phyloP scores from a whole-genome alignment of 2,113 vertebrate species.

The Gobiocypris rarus region DNA sequence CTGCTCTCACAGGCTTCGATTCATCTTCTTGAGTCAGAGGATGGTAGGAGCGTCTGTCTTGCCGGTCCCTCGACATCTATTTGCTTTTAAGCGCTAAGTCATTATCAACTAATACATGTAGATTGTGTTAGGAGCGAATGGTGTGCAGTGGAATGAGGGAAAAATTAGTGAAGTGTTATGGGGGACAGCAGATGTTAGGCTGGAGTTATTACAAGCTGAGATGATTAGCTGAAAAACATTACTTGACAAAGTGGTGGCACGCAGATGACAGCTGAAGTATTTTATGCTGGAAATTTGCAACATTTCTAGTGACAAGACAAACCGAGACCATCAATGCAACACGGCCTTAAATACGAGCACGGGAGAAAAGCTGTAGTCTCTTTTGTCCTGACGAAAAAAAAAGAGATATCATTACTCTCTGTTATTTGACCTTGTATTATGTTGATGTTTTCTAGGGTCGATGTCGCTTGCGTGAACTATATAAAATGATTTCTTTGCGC shows the following conservation, averaged over 20 bases:
- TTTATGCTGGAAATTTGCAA: conserved; percentile 37
- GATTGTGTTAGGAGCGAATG: conserved; percentile 94
- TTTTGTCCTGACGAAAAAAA: conserved; percentile 9
- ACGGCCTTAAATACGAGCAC: conserved; percentile 64
- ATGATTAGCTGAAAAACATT: conserved; percentile 85
- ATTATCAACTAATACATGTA: conserved; percentile 97
- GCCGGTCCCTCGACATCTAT: conserved; percentile 93
- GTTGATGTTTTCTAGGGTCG: conserved; percentile 7
- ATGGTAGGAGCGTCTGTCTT: conserved; percentile 81
- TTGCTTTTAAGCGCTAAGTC: conserved; percentile 98
- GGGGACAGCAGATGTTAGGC: conserved; percentile 95
- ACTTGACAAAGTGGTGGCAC: conserved; percentile 75
- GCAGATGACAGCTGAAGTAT: conserved; percentile 59
- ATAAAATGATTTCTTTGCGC: neutral
- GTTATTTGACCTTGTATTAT: conserved; percentile 9
- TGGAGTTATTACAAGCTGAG: conserved; percentile 94
- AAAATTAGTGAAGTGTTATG: conserved; percentile 95
- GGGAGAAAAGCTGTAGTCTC: neutral
- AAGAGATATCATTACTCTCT: neutral
- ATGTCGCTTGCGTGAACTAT: conserved; percentile 9
- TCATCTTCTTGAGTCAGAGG: conserved; percentile 92
- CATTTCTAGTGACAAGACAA: conserved; percentile 49
- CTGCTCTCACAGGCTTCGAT: conserved; percentile 86
- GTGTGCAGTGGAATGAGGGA: conserved; percentile 90
- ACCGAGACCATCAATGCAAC: conserved; percentile 42